Evolutionary conservation across 1,140 invertebrate species (phyloP), one percentile per base, ranked within the genome.

Genomic region (Bombus confusus): DNA sequence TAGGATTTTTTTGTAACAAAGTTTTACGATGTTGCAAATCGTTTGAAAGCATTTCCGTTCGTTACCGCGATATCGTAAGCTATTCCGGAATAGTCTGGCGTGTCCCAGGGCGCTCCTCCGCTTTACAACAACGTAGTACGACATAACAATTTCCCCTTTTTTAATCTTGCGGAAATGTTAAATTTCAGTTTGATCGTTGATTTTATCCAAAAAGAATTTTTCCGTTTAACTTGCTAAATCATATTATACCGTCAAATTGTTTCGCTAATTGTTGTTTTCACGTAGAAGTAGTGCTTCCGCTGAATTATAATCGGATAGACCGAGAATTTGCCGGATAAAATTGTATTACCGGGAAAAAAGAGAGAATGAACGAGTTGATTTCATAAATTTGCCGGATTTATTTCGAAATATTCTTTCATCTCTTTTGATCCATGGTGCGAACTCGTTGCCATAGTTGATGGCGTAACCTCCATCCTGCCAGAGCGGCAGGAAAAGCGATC

Each of bases 381-480:
- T 52, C 47, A 41, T 73, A 62, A 71, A 57, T 15, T 41, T 64
- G 13, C 62, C 22, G 12, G 10, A 66, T 41, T 22, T 43, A 74
- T 62, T 31, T 64, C 37, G 39, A 47, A 31, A 43, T 47, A 13
- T 68, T 34, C 37, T 82, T 34, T 34, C n/a, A 39, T 28, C 66
- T 25, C 41, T 47, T 34, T 57, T 71, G 47, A 52, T 52, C 47
- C 47, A 52, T 52, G 47, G 18, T 18, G 47, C 47, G 15, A 28
- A 12, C 68, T 5, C 1, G 22, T 31, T 34, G 41, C 66, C 41
- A 31, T 64, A 73, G 47, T 52, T 75, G 68, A 68, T 39, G 39
- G 69, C 31, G 18, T 25, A 52, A 80, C 69, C 83, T 87, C 41
- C 52, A 69, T 52, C 10, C 59, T 22, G 22, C n/a, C 43, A 12